These are phyloP conservation scores for Phortica okadai DNA, from an alignment of 2,888 invertebrate species.

Conservation along the genomic window DNA sequence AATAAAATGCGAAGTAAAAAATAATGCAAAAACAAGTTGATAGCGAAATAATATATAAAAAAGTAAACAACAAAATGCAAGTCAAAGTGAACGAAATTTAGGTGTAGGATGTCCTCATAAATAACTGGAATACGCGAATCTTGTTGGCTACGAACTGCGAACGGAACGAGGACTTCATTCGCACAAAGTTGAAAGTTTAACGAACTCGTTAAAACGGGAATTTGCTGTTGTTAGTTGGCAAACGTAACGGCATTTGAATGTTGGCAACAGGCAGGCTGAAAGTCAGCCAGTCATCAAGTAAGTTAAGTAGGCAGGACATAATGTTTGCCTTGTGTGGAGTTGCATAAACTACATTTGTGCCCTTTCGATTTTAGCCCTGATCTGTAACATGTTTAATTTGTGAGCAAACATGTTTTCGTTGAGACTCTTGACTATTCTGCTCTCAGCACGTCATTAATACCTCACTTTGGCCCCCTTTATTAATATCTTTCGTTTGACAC, in stretches of 20 bases:
- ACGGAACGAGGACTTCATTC: not conserved
- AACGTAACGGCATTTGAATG: slow-evolving; percentile 44
- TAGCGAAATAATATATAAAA: slow-evolving; percentile 38
- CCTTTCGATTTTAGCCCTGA: slow-evolving; percentile 6
- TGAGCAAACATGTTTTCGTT: slow-evolving; percentile 4
- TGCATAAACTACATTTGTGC: too few relatives aligned
- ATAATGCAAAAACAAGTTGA: slow-evolving; percentile 39
- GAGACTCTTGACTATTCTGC: slow-evolving; percentile 2
- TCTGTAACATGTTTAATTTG: not conserved
- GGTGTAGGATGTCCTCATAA: slow-evolving; percentile 59
- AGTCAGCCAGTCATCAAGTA: not conserved
- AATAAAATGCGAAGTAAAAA: slow-evolving; percentile 33
- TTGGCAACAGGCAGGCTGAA: slow-evolving; percentile 15
- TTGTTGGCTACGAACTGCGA: too few relatives aligned
- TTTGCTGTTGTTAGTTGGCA: slow-evolving; percentile 64
- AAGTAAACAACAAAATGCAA: slow-evolving; percentile 36
- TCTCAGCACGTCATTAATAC: slow-evolving; percentile 54
- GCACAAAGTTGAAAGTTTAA: slow-evolving; percentile 66
- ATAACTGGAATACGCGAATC: slow-evolving; percentile 39
- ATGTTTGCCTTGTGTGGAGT: too few relatives aligned
- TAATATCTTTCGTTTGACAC: not conserved
- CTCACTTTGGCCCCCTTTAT: slow-evolving; percentile 46
- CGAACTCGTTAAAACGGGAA: slow-evolving; percentile 71
- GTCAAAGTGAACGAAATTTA: slow-evolving; percentile 52
- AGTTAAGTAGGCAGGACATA: too few relatives aligned